A percentile compares a stretch with the other conserved stretches of the same genome.
These are phyloP conservation scores for Sitta carolinensis DNA, from an alignment of 2,797 vertebrate species.

Conservation along the genomic window DNA sequence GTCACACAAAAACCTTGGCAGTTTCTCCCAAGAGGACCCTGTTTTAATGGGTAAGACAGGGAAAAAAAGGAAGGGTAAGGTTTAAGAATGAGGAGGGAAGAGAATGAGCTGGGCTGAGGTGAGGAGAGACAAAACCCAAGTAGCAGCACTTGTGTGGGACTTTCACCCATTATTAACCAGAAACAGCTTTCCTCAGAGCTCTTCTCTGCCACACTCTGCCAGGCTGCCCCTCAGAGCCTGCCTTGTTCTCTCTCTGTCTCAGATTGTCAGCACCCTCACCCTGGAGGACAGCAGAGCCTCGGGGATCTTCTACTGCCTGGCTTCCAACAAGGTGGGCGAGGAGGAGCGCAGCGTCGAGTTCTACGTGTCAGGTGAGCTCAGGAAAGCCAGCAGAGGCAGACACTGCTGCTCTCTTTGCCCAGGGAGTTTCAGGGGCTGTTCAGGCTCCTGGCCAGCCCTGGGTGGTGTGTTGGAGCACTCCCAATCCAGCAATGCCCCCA, in stretches of 20 bases:
- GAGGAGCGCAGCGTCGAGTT: slow-evolving; percentile 75
- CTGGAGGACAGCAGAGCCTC: slow-evolving; percentile 76
- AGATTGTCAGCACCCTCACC: slow-evolving; percentile 84
- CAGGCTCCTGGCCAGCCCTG: neutral
- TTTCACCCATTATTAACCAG: neutral
- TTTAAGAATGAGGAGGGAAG: neutral
- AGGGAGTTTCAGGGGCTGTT: fast-evolving
- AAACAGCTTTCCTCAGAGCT: neutral
- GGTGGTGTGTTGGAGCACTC: neutral
- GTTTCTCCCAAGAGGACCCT: neutral
- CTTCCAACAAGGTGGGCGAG: slow-evolving; percentile 74
- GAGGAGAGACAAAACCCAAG: neutral
- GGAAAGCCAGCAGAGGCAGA: fast-evolving
- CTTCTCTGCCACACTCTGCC: neutral
- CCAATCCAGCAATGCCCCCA: neutral
- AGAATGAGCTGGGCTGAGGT: neutral
- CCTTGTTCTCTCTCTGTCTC: neutral
- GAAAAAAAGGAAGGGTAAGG: neutral
- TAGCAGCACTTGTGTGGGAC: neutral
- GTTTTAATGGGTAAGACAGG: neutral
- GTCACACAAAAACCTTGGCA: neutral
- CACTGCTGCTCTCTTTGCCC: no score
- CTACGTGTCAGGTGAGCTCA: slow-evolving; percentile 82
- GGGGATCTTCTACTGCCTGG: slow-evolving; percentile 81
- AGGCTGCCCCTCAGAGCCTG: neutral